Evolutionary conservation across 2,888 invertebrate species (phyloP), one percentile per base, ranked within the genome.

Genomic region (Rhagium mordax): DNA sequence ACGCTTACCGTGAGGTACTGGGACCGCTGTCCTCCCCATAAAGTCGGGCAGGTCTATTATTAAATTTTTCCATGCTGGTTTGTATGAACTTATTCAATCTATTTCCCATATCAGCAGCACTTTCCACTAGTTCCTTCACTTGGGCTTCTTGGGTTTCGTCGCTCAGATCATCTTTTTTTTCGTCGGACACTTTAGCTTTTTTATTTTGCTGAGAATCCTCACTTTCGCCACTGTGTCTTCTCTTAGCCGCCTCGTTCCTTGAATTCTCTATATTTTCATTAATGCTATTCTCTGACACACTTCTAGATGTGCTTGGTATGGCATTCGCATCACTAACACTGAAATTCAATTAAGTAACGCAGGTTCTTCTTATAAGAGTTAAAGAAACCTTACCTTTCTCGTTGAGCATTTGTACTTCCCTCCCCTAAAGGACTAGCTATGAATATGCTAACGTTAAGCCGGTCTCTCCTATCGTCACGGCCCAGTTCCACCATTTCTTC

Each of bases 41-140:
- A 59, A 7, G 16, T 33, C 18, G 33, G 13, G 41, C 4, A n/a
- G 2, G 41, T 15, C 24, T 57, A 6, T 24, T 24, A n/a, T 15
- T 59, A 18, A 29, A 59, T 18, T 16, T 33, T 16, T 59, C 49
- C 53, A 65, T 18, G 18, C 65, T 71, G 15, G 65, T 65, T 53
- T 48, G 64, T 61, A 72, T 27, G 18, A 74, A 72, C 29, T 51
- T 67, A n/a, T 76, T 59, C 68, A 76, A 55, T 27, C 72, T 51
- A 8, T 65, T 59, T 10, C 62, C 74, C 21, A 76, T 66, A n/a
- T 71, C 67, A 27, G 70, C 66, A 2, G 68, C 71, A 21, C 72
- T 72, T 8, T 65, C 66, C n/a, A 74, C 41, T 15, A 76, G 59
- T 10, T 65, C 55, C 62, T 67, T 68, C 0, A 71, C 64, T 21